phyloP scores from a whole-genome alignment of 1,140 invertebrate genomes.

The Pentalonia nigronervosa region DNA sequence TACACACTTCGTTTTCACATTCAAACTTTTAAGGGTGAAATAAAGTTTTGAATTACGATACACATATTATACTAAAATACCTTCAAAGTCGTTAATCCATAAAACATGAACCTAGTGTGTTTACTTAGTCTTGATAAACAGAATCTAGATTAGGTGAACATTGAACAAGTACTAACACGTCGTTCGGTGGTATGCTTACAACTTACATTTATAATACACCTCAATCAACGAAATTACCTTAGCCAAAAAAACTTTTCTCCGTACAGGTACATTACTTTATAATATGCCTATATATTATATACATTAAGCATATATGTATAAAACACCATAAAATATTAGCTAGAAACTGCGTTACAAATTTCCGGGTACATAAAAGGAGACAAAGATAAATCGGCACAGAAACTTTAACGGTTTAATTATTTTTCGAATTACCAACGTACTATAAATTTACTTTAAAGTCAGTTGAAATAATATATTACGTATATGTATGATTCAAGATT shows the following conservation, averaged over 20 bases:
- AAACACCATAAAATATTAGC: not conserved
- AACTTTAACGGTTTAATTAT: not conserved
- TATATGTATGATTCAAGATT: not conserved
- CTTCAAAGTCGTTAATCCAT: not conserved
- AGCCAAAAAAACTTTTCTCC: not conserved
- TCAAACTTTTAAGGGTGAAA: constrained; percentile 15
- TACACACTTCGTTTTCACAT: not conserved
- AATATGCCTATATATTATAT: not conserved
- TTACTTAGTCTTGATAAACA: not conserved
- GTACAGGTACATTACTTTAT: not conserved
- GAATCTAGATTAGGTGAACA: not conserved
- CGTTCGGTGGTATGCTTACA: not conserved
- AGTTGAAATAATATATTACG: not conserved
- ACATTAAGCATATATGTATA: not conserved
- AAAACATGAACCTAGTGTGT: not conserved
- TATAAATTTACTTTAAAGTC: not conserved
- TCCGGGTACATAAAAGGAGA: not conserved
- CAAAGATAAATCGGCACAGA: not conserved
- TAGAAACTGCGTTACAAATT: not conserved
- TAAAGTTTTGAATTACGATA: not conserved
- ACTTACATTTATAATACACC: not conserved
- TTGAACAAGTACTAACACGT: not conserved
- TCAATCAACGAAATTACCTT: not conserved
- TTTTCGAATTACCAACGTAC: not conserved
- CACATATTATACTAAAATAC: not conserved